phyloP scores from a whole-genome alignment of 1,140 invertebrate species.

The Steinernema feltiae region DNA sequence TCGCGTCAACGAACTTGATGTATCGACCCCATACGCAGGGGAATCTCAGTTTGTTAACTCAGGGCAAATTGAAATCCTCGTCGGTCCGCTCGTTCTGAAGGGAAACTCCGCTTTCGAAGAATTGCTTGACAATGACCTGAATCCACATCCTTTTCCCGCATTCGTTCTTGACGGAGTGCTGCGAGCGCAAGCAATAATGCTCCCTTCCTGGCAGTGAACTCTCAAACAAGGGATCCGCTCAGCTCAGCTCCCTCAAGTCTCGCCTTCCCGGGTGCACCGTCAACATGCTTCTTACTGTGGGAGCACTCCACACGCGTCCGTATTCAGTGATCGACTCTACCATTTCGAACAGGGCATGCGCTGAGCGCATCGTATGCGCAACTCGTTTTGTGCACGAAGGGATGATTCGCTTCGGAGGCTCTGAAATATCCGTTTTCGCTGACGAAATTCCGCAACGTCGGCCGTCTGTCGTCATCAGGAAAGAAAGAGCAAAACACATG shows the following conservation, averaged over 20 bases:
- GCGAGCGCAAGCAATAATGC: not conserved
- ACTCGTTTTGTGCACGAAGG: not conserved
- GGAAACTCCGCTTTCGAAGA: constrained; percentile 1
- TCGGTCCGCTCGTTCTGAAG: not conserved
- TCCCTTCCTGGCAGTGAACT: not conserved
- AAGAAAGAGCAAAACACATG: constrained; percentile 4
- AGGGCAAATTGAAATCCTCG: not conserved
- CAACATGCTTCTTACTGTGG: not conserved
- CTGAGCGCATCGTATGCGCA: not conserved
- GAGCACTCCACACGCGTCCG: not conserved
- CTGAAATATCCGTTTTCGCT: not conserved
- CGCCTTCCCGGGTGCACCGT: not conserved
- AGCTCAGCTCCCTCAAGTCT: not conserved
- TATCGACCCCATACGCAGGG: not conserved
- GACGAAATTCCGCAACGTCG: not conserved
- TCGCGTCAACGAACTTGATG: not conserved
- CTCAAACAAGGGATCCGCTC: not conserved
- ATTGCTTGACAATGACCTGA: not conserved
- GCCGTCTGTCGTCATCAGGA: not conserved
- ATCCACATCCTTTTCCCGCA: not conserved
- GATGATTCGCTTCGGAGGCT: not conserved
- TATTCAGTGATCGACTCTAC: not conserved
- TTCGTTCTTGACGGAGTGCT: constrained; percentile 3
- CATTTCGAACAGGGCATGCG: not conserved
- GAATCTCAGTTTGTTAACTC: not conserved